Conservation (phyloP, 1,140 invertebrate species). For the Drosophila truncata region DNA sequence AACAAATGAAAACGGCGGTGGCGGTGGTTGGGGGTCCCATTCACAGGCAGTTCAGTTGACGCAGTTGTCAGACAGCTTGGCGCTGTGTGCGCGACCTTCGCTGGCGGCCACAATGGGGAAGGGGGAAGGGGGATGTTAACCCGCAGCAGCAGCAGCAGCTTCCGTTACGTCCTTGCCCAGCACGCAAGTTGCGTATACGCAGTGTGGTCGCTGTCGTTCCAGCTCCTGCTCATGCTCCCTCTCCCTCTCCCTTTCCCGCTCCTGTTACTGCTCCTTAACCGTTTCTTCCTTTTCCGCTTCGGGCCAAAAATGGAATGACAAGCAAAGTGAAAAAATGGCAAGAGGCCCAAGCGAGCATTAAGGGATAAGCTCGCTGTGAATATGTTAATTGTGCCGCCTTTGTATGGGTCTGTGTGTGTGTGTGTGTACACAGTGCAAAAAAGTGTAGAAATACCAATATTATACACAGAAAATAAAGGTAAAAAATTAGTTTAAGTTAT, state of each 20-base stretch:
- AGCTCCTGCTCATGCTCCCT: not conserved
- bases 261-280: slow-evolving; percentile 16
- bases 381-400: slow-evolving; percentile 56
- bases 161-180: slow-evolving; percentile 5
- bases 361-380: slow-evolving; percentile 54
- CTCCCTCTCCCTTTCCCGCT: too few relatives aligned
- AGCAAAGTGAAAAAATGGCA: slow-evolving; percentile 53
- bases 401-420: slow-evolving; percentile 2
- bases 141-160: slow-evolving; percentile 12
- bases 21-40: not conserved
- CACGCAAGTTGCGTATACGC: slow-evolving; percentile 47
- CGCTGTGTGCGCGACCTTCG: slow-evolving; percentile 49
- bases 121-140: slow-evolving; percentile 10
- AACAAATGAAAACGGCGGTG: slow-evolving; percentile 30
- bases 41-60: slow-evolving; percentile 35
- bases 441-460: accelerated
- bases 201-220: slow-evolving; percentile 15
- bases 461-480: not conserved
- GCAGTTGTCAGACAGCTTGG: slow-evolving; percentile 51
- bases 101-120: slow-evolving; percentile 26
- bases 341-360: slow-evolving; percentile 50
- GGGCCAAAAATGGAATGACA: slow-evolving; percentile 45
- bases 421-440: not conserved
- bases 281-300: slow-evolving; percentile 23
- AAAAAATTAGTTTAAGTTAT: not conserved